Evolutionary conservation across 2,888 invertebrate genomes (phyloP), one percentile per base, ranked within the genome.

Genomic region (Drosophila diplacantha): DNA sequence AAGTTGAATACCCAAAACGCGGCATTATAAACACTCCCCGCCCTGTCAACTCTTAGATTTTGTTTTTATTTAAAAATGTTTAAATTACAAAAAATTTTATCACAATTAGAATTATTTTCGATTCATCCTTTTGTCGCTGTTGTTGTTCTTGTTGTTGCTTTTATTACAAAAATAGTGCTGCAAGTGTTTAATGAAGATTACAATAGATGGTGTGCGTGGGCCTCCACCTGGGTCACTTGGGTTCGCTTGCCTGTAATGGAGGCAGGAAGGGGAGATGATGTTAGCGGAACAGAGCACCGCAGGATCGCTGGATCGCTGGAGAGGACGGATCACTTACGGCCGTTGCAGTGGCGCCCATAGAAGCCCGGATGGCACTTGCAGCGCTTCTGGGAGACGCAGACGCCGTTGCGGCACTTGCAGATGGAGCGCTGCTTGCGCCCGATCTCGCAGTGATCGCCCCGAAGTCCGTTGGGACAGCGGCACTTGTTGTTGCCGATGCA

Each of bases 391-490:
- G 91, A 91, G 72, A 91, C 89, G 85, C 96, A 96, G 63, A 90
- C 90, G 51, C 96, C 96, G 88, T 96, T 94, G 74, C 92, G 91
- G 81, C 96, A 96, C 71, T 91, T 91, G 87, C 95, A 95, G 55
- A 92, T 92, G 37, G 93, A 93, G 70, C 93, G 91, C 75, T 91
- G 92, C 26, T 93, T 91, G 73, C 94, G 91, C 46, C 94, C 95
- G 83, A 96, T 94, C 90, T 97, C 97, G 88, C 97, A 97, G 89
- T 96, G 96, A 89, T 96, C 92, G 12, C 97, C 97, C 71, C 92
- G 92, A 76, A 94, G 93, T 8, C 96, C 96, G 41, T 91, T 90
- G 4, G 94, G 94, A 87, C 97, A 97, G 68, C 95, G 92, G 88
- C 97, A 97, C 85, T 94, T 92, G 89, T 97, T 96, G 63, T 94